Conservation (phyloP, 1,140 invertebrate genomes). For the Drosophila fuyamai region DNA sequence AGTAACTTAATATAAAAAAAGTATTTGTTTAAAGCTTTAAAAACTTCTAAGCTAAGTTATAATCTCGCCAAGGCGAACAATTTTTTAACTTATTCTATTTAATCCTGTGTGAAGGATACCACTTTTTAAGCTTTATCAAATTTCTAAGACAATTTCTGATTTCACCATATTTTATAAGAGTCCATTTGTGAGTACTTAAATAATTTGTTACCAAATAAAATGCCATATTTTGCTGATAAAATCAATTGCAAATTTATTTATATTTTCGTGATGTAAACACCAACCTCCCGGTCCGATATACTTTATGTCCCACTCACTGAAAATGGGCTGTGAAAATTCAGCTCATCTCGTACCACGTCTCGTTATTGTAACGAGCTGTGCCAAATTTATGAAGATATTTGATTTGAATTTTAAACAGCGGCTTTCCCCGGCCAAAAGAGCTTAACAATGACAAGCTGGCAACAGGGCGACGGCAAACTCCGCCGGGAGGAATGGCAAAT, state of each 20-base stretch:
- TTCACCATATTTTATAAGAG: too few relatives aligned
- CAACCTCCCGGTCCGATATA: neutral
- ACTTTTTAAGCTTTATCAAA: too few relatives aligned
- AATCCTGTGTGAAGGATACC: too few relatives aligned
- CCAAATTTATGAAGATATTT: conserved; percentile 78
- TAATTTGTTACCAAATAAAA: too few relatives aligned
- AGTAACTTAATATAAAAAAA: too few relatives aligned
- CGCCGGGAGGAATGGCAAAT: conserved; percentile 32
- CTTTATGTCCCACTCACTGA: neutral
- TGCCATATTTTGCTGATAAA: too few relatives aligned
- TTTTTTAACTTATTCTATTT: too few relatives aligned
- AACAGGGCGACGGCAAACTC: conserved; percentile 36
- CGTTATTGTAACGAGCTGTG: conserved; percentile 62
- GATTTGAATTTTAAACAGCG: conserved; percentile 82
- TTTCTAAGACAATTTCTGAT: too few relatives aligned
- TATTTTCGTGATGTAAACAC: neutral
- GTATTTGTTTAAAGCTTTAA: too few relatives aligned
- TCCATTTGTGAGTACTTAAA: too few relatives aligned
- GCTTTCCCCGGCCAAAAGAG: conserved; percentile 39
- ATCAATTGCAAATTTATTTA: neutral
- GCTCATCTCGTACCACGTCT: conserved; percentile 3
- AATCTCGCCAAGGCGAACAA: too few relatives aligned
- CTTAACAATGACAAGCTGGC: conserved; percentile 66
- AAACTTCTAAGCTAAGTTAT: too few relatives aligned
- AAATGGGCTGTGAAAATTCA: neutral